Base-by-base conservation (phyloP, 37 sponge, comb jelly and placozoan species). In the Spongilla lacustris region DNA sequence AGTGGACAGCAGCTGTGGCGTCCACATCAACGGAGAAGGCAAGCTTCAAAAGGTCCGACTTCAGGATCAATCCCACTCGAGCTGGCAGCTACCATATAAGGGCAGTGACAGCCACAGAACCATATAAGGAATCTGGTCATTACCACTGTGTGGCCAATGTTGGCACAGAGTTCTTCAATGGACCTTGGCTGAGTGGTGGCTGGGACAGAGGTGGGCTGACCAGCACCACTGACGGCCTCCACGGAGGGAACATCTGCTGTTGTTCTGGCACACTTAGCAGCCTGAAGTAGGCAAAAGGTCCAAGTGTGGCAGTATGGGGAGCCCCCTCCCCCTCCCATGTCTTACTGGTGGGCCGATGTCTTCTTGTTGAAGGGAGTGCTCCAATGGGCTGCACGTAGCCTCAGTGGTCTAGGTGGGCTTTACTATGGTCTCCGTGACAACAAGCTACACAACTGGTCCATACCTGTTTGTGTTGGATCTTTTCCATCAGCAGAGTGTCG, bases 51-150 rank as follows among this genome's bases (percentile, higher is more conserved):
- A 82, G 31, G 35, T 41, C 46, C 11, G 71, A 83, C 0, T 89
- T 58, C 71, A 89, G 77, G 27, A 89, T 70, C 26, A 49, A 46
- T n/a, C 77, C 83, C 77, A 83, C 76, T 28, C 69, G 89, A 50
- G 66, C 12, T 23, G 89, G 84, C 37, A 89, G 76, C 89, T 89
- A 69, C 32, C 30, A 34, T 13, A 25, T 35, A 76, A 27, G 50
- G 33, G 35, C 9, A 25, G 67, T 67, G 70, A n/a, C n/a, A n/a
- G n/a, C n/a, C n/a, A n/a, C n/a, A n/a, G n/a, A n/a, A n/a, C n/a
- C n/a, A n/a, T n/a, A n/a, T n/a, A n/a, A n/a, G n/a, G n/a, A n/a
- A n/a, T 13, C 19, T 17, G 21, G 4, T 13, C n/a, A 67, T 66
- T 3, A 73, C 87, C 74, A 74, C 81, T 12, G 80, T 46, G 12